Evolutionary conservation across 2,113 vertebrate genomes (phyloP), one percentile per base, ranked within the genome.

Genomic region (Rhabdornis inornatus): DNA sequence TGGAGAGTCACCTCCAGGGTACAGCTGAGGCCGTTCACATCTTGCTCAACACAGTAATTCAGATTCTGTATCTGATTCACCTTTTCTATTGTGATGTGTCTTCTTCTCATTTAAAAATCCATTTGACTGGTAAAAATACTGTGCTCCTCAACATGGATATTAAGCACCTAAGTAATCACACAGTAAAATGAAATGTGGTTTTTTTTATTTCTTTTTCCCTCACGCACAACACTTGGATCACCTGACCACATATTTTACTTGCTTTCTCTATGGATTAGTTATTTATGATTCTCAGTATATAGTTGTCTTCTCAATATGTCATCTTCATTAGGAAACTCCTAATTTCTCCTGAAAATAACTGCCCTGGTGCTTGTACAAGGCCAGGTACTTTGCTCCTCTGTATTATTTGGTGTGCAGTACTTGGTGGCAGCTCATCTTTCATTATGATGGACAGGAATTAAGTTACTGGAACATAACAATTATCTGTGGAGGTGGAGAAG

Each of bases 1-100:
- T 5, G 3, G n/a, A 69, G 6, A 42, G 10, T 49, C 0, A 0
- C 10, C n/a, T 65, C 50, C 31, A 45, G 37, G 28, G 16, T n/a
- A 52, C 5, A 18, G 39, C 6, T 35, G 21, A 56, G 35, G 33
- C 2, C 19, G 18, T 75, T 68, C 28, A 45, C 6, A 57, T 23
- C 10, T 76, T 75, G 20, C n/a, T 63, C 13, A 79, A 56, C 9
- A 50, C 4, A 39, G 25, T 42, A 83, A 40, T 79, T 53, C 55
- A 50, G 23, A 61, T 61, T 69, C 35, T 72, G 4, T 16, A 25
- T 30, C 17, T 74, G n/a, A 49, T 69, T 83, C 37, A 18, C 50
- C 12, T 89, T 69, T 53, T 59, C 22, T 25, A 15, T 11, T 70
- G 5, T 8, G 8, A 47, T 44, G 7, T 74, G 15, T 84, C 22